Conservation (phyloP, 2,113 vertebrate genomes). For the Columbina picui region DNA sequence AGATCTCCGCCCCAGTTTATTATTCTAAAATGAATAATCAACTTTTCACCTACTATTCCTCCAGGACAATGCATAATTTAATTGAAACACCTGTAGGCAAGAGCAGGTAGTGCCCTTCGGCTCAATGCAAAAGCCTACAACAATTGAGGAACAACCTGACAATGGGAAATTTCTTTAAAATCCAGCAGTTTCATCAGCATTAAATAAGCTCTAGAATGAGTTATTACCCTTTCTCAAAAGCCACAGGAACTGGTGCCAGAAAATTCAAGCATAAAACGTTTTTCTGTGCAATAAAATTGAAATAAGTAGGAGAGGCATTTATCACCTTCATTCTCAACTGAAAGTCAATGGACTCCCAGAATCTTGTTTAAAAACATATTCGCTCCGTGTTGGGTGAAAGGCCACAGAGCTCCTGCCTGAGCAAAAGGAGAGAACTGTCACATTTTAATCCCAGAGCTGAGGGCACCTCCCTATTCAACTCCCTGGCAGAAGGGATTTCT, state of each 20-base stretch:
- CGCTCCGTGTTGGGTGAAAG: not conserved
- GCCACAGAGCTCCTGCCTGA: not conserved
- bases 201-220: slow-evolving; percentile 23
- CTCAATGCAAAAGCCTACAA: not conserved
- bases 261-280: not conserved
- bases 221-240: slow-evolving; percentile 29
- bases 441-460: not conserved
- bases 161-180: not conserved
- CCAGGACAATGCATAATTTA: not conserved
- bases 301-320: slow-evolving; percentile 28
- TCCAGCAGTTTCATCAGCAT: not conserved
- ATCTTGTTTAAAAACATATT: not conserved
- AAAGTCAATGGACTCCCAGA: not conserved
- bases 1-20: not conserved
- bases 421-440: not conserved
- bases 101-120: not conserved
- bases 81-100: not conserved
- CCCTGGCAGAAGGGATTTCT: not conserved
- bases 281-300: slow-evolving; percentile 10
- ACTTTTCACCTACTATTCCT: not conserved
- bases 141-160: not conserved
- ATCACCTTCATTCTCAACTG: not conserved
- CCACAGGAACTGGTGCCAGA: not conserved
- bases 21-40: not conserved
- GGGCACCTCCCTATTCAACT: not conserved